A percentile compares a stretch with the other conserved stretches of the same genome.
Evolutionary conservation across 2,888 invertebrate species (phyloP).

Genomic region (Zaprionus obscuricornis): DNA sequence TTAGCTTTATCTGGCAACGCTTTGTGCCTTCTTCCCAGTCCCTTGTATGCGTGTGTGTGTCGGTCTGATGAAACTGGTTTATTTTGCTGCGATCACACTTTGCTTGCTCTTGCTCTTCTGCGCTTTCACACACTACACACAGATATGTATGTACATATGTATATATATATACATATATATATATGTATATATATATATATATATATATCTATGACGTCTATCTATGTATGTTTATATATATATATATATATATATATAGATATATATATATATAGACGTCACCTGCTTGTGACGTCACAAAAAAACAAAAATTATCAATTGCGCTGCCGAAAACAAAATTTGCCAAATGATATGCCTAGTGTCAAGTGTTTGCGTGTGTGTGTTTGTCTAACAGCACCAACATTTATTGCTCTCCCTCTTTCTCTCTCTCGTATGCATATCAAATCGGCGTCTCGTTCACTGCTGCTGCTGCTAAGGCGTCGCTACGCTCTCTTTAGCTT

Average conservation of each 20-base stretch:
- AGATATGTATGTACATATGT: background rate
- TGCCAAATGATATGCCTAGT: too few species aligned
- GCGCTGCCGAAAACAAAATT: too few species aligned
- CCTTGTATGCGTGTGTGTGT: constrained; percentile 37
- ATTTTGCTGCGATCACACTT: constrained; percentile 31
- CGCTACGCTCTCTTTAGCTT: too few species aligned
- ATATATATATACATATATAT: background rate
- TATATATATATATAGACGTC: background rate
- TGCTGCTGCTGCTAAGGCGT: too few species aligned
- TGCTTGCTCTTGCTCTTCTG: background rate
- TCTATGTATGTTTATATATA: constrained; percentile 1
- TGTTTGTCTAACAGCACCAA: too few species aligned
- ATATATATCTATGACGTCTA: background rate
- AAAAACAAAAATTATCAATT: too few species aligned
- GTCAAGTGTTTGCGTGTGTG: too few species aligned
- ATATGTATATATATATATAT: background rate
- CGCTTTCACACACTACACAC: background rate
- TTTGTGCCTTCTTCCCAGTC: too few species aligned
- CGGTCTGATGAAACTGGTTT: constrained; percentile 50
- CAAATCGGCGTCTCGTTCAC: too few species aligned
- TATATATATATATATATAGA: background rate
- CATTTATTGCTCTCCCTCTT: too few species aligned
- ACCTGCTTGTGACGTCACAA: too few species aligned
- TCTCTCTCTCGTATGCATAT: too few species aligned
- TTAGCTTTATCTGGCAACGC: constrained; percentile 46